phyloP scores from a whole-genome alignment of 2,888 invertebrate genomes.

The Zele albiditarsus region DNA sequence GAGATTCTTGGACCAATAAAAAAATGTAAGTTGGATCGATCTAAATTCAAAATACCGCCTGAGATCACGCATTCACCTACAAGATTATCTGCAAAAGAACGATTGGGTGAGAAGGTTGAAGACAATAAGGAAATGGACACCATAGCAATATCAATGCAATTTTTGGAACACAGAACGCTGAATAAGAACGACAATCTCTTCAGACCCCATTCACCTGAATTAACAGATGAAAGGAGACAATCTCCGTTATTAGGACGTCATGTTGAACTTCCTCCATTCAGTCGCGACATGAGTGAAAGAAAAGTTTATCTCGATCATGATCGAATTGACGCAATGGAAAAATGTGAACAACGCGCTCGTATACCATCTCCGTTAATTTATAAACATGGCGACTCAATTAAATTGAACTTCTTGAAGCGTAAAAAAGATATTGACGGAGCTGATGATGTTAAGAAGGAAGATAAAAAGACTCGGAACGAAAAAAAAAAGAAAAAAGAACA shows the following conservation, averaged over 20 bases:
- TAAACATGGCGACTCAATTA: conserved; percentile 55
- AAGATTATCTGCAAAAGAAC: conserved; percentile 84
- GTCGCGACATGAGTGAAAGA: conserved; percentile 60
- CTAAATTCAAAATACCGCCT: conserved; percentile 64
- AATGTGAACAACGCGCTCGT: conserved; percentile 51
- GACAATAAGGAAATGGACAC: conserved; percentile 70
- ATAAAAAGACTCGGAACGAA: conserved; percentile 61
- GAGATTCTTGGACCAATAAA: conserved; percentile 67
- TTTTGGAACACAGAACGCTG: conserved; percentile 44
- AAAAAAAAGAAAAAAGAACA: conserved; percentile 67
- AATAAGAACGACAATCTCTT: conserved; percentile 43
- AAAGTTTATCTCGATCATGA: conserved; percentile 68
- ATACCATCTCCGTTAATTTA: conserved; percentile 57
- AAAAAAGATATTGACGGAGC: conserved; percentile 63
- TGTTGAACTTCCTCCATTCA: conserved; percentile 54
- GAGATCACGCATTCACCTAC: conserved; percentile 75
- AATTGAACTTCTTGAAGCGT: conserved; percentile 55
- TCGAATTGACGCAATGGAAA: conserved; percentile 70
- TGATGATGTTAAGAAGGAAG: conserved; percentile 63
- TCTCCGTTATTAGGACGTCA: conserved; percentile 63
- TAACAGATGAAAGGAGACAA: conserved; percentile 63
- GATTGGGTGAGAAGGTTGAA: conserved; percentile 85
- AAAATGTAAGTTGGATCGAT: conserved; percentile 66
- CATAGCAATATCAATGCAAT: conserved; percentile 73
- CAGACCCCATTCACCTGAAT: conserved; percentile 74